Conservation (phyloP, 2,888 invertebrate genomes). For the Meta bourneti region DNA sequence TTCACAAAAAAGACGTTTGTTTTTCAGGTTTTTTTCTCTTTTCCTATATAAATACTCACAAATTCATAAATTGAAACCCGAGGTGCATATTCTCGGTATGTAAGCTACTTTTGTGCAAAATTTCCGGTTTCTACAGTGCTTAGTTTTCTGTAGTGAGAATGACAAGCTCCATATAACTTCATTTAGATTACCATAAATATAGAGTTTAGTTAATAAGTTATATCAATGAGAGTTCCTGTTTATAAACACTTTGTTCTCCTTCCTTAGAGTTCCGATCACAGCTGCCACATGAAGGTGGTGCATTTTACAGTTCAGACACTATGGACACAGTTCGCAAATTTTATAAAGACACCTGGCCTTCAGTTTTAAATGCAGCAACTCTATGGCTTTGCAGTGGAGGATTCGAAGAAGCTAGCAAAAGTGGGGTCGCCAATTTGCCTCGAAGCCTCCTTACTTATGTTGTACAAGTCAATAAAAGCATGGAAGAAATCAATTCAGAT, state of each 20-base stretch:
- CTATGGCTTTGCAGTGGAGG: slow-evolving; percentile 85
- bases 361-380: slow-evolving; percentile 95
- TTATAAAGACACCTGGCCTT: slow-evolving; percentile 96
- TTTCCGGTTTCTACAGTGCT: no score
- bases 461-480: slow-evolving; percentile 78
- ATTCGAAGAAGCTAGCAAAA: slow-evolving; percentile 66
- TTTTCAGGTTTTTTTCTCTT: no score
- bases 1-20: no score
- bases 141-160: no score
- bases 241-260: neutral
- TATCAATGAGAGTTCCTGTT: no score
- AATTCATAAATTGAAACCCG: no score
- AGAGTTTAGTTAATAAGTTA: no score
- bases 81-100: no score
- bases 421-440: slow-evolving; percentile 29
- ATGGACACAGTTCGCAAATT: slow-evolving; percentile 95
- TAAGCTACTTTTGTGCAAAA: no score
- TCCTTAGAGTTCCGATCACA: slow-evolving; percentile 92
- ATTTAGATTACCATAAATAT: no score
- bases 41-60: no score
- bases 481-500: slow-evolving; percentile 84
- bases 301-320: slow-evolving; percentile 98
- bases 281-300: slow-evolving; percentile 96
- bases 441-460: slow-evolving; percentile 56
- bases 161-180: no score